phyloP scores from a whole-genome alignment of 2,113 vertebrate genomes.

The Pterocles orientalis region DNA sequence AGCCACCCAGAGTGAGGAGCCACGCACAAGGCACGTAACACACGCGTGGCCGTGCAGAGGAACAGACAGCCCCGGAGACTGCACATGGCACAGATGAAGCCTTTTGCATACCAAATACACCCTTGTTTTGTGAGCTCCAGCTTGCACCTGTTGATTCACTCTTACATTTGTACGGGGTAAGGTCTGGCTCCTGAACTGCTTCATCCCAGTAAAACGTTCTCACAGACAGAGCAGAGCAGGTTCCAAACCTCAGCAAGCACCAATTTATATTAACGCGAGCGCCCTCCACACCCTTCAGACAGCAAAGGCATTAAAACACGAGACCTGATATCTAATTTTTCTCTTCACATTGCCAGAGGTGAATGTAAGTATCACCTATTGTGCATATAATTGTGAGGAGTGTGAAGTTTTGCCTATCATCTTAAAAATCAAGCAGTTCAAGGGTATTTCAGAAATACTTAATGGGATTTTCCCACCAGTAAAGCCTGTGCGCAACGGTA shows the following conservation, averaged over 20 bases:
- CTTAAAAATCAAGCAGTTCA: conserved; percentile 73
- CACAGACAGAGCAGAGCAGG: background rate
- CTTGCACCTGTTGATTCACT: background rate
- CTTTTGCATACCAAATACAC: background rate
- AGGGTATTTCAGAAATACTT: conserved; percentile 75
- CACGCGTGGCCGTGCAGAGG: accelerated
- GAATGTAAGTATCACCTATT: background rate
- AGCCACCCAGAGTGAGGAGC: background rate
- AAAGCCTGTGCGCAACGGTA: conserved; percentile 66
- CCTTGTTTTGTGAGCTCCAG: background rate
- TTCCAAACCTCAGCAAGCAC: background rate
- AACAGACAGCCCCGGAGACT: background rate
- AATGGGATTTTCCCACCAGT: conserved; percentile 81
- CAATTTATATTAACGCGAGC: background rate
- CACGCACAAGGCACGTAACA: accelerated
- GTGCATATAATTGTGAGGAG: background rate
- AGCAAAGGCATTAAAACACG: background rate
- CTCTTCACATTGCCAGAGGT: background rate
- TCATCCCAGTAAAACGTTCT: background rate
- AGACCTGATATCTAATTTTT: background rate
- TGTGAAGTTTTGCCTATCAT: conserved; percentile 57
- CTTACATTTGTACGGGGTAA: background rate
- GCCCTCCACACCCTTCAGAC: background rate
- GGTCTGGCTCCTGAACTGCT: background rate
- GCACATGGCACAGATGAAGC: background rate